Evolutionary conservation across 2,888 invertebrate genomes (phyloP), one percentile per base, ranked within the genome.

Genomic region (Drosophila macrothrix): DNA sequence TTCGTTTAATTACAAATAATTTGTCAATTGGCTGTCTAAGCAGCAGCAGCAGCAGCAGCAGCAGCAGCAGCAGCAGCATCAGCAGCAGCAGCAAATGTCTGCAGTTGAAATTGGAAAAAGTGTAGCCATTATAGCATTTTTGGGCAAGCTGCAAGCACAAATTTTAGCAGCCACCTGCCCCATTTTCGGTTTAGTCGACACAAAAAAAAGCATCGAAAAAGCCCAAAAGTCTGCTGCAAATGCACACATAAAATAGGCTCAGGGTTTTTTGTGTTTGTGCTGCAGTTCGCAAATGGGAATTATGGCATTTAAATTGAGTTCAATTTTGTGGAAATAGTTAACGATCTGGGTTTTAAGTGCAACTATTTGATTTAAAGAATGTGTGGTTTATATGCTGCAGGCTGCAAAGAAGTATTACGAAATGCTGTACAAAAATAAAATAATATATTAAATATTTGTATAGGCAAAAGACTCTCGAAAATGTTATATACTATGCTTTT

Each of bases 1-100:
- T 73, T 80, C 76, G 79, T 74, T 82, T 84, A 82, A 82, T 82
- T 82, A 74, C 78, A 79, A 68, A 59, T 64, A 67, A 70, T 71
- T 83, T 62, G 73, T 72, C 81, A 85, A 83, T 83, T 83, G 82
- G 76, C 82, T 68, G 25, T 9, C 46, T 28, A 25, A 46, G 46
- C 22, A 25, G 46, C 22, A 25, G 4, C 14, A 46, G 22, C 3
- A 43, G 22, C 14, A 43, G 3, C 46, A 46, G 3, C 7, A 22
- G 12, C 43, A 43, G 1, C 14, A 43, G 1, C 22, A 43, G 14
- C 14, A 46, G 7, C 49, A 25, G 54, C 14, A 46, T n/a, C 14
- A 43, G 1, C 22, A 43, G 14, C 14, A 46, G 7, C 49, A 25
- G 54, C 14, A 46, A 46, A 25, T 46, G 25, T 10, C 46, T 46